Percentiles rank a stretch among this genome's conserved stretches.
These are phyloP conservation scores for Schizopygopsis pylzovi DNA, from an alignment of 2,797 vertebrate genomes.

Conservation along the genomic window DNA sequence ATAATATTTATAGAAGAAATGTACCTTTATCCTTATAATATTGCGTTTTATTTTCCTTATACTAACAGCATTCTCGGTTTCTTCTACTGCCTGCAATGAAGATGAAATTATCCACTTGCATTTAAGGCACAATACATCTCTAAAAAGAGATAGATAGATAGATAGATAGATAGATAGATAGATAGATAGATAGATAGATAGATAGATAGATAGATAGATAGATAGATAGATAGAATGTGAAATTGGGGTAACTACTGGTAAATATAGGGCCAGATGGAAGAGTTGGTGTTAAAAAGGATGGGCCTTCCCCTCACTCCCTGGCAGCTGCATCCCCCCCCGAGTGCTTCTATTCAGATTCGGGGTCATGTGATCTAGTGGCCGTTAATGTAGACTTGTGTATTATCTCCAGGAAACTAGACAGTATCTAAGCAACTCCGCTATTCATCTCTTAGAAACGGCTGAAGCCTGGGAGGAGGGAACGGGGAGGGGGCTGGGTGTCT, in stretches of 20 bases:
- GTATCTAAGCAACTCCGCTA: slow-evolving; percentile 76
- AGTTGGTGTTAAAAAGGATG: slow-evolving; percentile 8
- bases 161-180: background rate
- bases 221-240: background rate
- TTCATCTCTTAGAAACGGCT: slow-evolving; percentile 76
- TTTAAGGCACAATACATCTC: background rate
- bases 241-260: background rate
- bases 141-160: background rate
- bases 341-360: slow-evolving; percentile 67
- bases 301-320: slow-evolving; percentile 41
- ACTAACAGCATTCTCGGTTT: background rate
- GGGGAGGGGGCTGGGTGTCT: slow-evolving; percentile 68
- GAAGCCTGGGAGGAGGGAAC: slow-evolving; percentile 62
- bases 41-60: background rate
- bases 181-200: background rate
- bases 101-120: background rate
- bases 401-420: slow-evolving; percentile 62
- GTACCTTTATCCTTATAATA: background rate
- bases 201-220: background rate
- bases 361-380: slow-evolving; percentile 74
- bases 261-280: slow-evolving; percentile 28
- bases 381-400: slow-evolving; percentile 65
- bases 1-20: background rate
- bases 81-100: background rate
- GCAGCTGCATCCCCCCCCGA: slow-evolving; percentile 65